phyloP scores from a whole-genome alignment of 2,888 invertebrate species.

The Tenthredo amoena region DNA sequence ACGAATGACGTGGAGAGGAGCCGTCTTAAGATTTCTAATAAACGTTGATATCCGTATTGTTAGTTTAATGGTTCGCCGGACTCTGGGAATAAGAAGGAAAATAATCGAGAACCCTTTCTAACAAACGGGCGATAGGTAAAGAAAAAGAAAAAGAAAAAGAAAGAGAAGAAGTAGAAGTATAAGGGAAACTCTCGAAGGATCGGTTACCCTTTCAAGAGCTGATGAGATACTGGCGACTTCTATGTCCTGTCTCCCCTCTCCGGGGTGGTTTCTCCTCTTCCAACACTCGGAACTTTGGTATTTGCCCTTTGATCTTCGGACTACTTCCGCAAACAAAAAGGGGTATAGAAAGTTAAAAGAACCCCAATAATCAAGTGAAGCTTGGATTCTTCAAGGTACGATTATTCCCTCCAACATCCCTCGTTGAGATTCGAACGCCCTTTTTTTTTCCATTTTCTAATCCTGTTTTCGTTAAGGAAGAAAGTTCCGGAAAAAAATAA shows the following conservation, averaged over 20 bases:
- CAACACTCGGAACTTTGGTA: conserved; percentile 1
- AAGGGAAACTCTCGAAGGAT: neutral
- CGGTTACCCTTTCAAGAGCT: conserved; percentile 12
- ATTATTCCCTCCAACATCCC: neutral
- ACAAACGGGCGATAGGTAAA: neutral
- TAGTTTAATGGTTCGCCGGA: neutral
- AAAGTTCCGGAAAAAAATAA: neutral
- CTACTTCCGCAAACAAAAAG: conserved; percentile 22
- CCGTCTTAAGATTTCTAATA: neutral
- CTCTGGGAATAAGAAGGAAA: neutral
- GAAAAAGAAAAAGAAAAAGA: neutral
- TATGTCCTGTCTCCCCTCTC: neutral
- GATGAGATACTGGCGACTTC: conserved; percentile 2
- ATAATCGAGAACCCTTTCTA: neutral
- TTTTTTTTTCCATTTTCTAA: neutral
- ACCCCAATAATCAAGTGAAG: conserved; percentile 9
- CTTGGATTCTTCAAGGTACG: conserved; percentile 6
- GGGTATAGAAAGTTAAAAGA: conserved; percentile 26
- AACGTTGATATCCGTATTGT: neutral
- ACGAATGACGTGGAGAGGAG: too few relatives aligned
- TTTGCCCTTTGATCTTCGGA: conserved; percentile 22
- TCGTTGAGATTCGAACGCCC: neutral
- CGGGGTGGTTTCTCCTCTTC: too few relatives aligned
- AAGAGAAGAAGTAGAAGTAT: neutral
- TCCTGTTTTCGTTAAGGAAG: neutral